These are phyloP conservation scores for Acronicta leporina DNA, from an alignment of 2,888 invertebrate genomes.

Conservation along the genomic window DNA sequence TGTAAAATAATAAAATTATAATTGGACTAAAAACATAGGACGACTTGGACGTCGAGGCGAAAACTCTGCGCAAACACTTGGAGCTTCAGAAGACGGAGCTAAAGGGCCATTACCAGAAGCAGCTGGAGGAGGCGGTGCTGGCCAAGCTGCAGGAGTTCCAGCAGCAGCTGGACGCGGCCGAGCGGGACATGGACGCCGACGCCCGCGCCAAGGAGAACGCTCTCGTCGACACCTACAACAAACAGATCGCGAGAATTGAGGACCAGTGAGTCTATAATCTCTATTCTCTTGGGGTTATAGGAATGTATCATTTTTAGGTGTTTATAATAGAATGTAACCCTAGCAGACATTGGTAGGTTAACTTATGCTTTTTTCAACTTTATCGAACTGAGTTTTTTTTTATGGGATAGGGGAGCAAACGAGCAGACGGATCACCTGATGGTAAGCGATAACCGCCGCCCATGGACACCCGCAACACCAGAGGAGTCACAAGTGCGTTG, in stretches of 20 bases:
- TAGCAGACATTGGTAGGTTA: too few species aligned
- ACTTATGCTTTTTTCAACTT: too few species aligned
- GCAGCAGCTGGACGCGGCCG: slow-evolving; percentile 92
- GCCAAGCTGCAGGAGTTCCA: slow-evolving; percentile 93
- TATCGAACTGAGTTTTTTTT: too few species aligned
- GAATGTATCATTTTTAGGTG: too few species aligned
- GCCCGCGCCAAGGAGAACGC: slow-evolving; percentile 90
- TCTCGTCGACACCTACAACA: slow-evolving; percentile 92
- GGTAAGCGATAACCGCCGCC: too few species aligned
- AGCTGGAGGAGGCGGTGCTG: slow-evolving; percentile 93
- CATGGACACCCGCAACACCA: too few species aligned
- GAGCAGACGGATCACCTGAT: too few species aligned
- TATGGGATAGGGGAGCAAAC: too few species aligned
- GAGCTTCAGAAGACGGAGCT: slow-evolving; percentile 91
- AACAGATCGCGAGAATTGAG: slow-evolving; percentile 92
- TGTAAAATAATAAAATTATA: too few species aligned
- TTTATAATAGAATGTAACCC: too few species aligned
- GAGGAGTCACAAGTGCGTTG: too few species aligned
- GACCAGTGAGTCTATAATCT: slow-evolving; percentile 75
- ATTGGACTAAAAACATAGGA: slow-evolving; percentile 68
- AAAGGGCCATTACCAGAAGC: slow-evolving; percentile 93
- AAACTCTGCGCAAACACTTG: slow-evolving; percentile 84
- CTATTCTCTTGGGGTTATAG: too few species aligned
- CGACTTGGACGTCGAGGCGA: slow-evolving; percentile 86
- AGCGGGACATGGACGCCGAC: slow-evolving; percentile 90